These are phyloP conservation scores for Anseranas semipalmata DNA, from an alignment of 2,113 vertebrate genomes.

Conservation along the genomic window DNA sequence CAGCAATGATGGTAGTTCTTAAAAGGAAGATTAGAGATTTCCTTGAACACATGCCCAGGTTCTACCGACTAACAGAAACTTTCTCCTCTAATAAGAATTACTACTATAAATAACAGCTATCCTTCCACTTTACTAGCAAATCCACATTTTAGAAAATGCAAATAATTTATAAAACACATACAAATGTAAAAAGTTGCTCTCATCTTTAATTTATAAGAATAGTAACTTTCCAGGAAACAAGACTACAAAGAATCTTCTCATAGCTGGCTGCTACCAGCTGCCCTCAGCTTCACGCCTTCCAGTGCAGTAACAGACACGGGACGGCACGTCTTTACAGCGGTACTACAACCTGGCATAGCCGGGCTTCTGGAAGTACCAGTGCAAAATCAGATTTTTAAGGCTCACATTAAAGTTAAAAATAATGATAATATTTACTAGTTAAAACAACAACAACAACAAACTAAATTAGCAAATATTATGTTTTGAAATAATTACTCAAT, in stretches of 20 bases:
- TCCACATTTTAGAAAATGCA: background rate
- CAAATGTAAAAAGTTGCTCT: background rate
- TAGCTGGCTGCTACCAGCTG: background rate
- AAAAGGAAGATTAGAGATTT: background rate
- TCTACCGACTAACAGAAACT: background rate
- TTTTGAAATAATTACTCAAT: background rate
- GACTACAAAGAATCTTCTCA: background rate
- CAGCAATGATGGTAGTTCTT: fast-evolving
- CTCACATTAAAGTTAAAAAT: background rate
- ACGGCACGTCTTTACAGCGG: background rate
- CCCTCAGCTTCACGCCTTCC: background rate
- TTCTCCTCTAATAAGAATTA: background rate
- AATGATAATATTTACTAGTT: background rate
- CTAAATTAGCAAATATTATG: background rate
- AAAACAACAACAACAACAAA: background rate
- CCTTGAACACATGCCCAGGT: background rate
- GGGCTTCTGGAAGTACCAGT: background rate
- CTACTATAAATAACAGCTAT: background rate
- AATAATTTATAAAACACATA: background rate
- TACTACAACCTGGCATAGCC: background rate
- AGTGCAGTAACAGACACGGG: background rate
- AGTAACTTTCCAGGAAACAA: background rate
- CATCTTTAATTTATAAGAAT: background rate
- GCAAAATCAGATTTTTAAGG: background rate
- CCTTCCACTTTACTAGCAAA: background rate